A percentile compares a stretch with the other conserved stretches of the same genome.
Conservation (phyloP, 2,888 invertebrate species). For the Nemotelus pantherinus region DNA sequence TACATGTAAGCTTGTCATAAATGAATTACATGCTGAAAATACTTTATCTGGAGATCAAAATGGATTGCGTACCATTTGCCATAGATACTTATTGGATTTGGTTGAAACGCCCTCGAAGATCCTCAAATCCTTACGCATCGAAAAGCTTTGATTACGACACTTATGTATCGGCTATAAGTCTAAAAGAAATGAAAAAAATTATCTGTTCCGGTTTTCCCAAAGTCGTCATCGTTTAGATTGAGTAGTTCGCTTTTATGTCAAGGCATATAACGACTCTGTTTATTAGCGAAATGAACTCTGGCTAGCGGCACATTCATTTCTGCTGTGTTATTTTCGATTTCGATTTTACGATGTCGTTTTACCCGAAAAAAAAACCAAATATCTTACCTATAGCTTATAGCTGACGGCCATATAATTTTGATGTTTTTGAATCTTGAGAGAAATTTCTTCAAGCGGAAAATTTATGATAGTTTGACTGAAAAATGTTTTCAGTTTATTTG, state of each 20-base stretch:
- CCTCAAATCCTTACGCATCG: background rate
- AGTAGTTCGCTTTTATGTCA: slow-evolving; percentile 1
- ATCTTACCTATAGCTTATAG: slow-evolving; percentile 26
- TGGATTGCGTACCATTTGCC: background rate
- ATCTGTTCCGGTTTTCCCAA: too few species aligned
- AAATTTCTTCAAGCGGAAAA: slow-evolving; percentile 29
- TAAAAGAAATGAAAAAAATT: too few species aligned
- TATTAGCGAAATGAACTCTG: slow-evolving; percentile 33
- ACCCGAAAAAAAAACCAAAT: slow-evolving; percentile 1
- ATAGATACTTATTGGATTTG: background rate
- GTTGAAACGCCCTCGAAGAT: background rate
- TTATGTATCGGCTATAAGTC: too few species aligned
- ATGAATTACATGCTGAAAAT: too few species aligned
- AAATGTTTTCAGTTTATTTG: background rate
- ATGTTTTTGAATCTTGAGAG: slow-evolving; percentile 23
- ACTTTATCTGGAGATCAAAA: background rate
- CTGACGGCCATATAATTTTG: slow-evolving; percentile 7
- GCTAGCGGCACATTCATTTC: background rate
- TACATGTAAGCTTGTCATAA: too few species aligned
- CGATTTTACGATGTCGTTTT: slow-evolving; percentile 25
- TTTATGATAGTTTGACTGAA: slow-evolving; percentile 31
- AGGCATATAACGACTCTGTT: slow-evolving; percentile 34
- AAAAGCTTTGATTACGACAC: too few species aligned
- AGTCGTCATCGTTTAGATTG: too few species aligned
- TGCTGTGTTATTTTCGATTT: slow-evolving; percentile 19